A percentile compares a stretch with the other conserved stretches of the same genome.
These are phyloP conservation scores for Penelope pileata DNA, from an alignment of 2,113 vertebrate species.

Conservation along the genomic window DNA sequence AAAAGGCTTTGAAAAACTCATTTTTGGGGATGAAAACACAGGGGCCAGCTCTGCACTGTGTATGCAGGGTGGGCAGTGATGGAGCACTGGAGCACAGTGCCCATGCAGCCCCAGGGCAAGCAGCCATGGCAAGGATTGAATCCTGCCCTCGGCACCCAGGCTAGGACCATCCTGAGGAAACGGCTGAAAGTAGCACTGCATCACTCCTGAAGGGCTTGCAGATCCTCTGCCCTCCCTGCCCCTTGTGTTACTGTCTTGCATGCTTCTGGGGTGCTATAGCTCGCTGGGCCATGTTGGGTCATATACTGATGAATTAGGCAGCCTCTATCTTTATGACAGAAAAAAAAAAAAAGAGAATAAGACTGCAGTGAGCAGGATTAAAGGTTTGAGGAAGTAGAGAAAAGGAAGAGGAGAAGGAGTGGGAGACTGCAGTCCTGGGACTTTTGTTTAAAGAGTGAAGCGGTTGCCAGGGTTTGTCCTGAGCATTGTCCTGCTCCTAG, in stretches of 20 bases:
- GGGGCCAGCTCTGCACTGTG: rapidly evolving
- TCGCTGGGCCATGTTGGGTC: neutral
- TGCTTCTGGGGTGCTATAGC: neutral
- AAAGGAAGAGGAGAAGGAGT: neutral
- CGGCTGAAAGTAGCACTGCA: neutral
- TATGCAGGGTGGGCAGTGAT: rapidly evolving
- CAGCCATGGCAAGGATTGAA: rapidly evolving
- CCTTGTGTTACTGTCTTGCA: rapidly evolving
- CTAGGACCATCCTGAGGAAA: neutral
- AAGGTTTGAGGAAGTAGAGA: neutral
- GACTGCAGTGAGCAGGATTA: neutral
- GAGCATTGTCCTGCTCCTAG: neutral
- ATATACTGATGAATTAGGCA: neutral
- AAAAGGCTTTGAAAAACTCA: neutral
- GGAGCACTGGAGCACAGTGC: neutral
- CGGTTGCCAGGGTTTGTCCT: neutral
- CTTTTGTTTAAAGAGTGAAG: neutral
- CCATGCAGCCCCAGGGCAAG: rapidly evolving
- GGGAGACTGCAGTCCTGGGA: neutral
- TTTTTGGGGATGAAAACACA: neutral
- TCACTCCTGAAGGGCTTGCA: neutral
- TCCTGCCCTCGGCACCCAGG: neutral
- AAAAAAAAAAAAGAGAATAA: neutral
- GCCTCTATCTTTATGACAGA: neutral
- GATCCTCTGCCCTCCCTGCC: neutral